These are phyloP conservation scores for Zoroaster sp. DNA, from an alignment of 53 echinoderm and acorn worm genomes.

Conservation along the genomic window DNA sequence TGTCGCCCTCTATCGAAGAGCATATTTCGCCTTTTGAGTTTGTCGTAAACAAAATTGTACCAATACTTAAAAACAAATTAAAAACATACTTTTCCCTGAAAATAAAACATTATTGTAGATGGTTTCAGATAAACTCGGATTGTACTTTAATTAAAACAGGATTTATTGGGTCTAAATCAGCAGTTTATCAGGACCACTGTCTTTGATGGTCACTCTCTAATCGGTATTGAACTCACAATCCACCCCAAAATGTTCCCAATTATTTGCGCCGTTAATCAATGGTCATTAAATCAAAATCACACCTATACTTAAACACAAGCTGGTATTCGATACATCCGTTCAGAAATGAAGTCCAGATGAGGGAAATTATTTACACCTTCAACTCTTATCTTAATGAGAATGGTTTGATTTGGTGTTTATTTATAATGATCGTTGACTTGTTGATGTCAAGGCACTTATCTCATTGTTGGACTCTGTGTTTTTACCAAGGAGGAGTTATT, in stretches of 20 bases:
- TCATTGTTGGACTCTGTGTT: neutral
- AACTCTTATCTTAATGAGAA: slow-evolving; percentile 22
- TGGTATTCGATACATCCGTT: neutral
- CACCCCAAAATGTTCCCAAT: neutral
- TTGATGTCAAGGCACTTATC: neutral
- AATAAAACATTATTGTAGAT: no score
- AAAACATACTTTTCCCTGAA: no score
- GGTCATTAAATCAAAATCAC: neutral
- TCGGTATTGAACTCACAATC: neutral
- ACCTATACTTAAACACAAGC: neutral
- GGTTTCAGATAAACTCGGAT: no score
- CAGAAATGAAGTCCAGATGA: slow-evolving; percentile 5
- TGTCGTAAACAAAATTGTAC: no score
- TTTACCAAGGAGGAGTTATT: neutral
- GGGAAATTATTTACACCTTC: neutral
- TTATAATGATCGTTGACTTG: neutral
- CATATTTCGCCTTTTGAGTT: no score
- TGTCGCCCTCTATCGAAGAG: slow-evolving; percentile 12
- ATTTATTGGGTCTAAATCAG: no score
- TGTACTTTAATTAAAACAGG: no score
- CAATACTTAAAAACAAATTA: no score
- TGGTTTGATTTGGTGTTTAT: neutral
- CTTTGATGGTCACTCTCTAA: neutral
- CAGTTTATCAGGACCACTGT: no score
- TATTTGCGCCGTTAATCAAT: neutral